These are phyloP conservation scores for Pangasius larnaudii DNA, from an alignment of 2,797 vertebrate species.

Conservation along the genomic window DNA sequence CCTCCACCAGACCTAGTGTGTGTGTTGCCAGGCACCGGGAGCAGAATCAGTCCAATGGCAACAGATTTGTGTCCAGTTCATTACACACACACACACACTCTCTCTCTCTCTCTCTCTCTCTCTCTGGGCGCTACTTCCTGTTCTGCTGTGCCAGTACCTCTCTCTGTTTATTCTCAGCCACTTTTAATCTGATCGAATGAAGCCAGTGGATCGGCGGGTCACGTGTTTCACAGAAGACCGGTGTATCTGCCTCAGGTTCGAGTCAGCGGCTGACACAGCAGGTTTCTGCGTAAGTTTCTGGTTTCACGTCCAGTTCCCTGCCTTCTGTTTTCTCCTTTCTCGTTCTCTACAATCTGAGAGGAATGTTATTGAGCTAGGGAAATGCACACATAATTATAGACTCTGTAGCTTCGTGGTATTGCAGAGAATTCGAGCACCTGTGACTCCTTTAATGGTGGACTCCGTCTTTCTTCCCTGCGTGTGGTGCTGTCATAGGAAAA, in stretches of 20 bases:
- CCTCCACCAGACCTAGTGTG: slow-evolving; percentile 18
- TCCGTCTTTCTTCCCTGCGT: neutral
- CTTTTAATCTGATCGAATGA: neutral
- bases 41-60: neutral
- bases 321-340: neutral
- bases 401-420: neutral
- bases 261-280: neutral
- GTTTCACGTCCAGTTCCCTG: neutral
- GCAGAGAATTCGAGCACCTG: neutral
- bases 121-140: too few relatives aligned
- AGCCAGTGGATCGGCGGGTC: neutral
- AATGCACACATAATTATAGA: neutral
- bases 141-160: slow-evolving; percentile 7
- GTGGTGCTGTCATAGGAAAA: neutral
- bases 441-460: neutral
- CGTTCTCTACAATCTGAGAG: neutral
- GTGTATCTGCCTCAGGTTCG: neutral
- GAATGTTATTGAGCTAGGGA: neutral
- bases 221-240: neutral
- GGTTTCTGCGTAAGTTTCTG: neutral
- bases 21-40: slow-evolving; percentile 36
- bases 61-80: slow-evolving; percentile 49
- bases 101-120: neutral
- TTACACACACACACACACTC: neutral
- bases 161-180: neutral